Evolutionary conservation across 2,888 invertebrate genomes (phyloP).

Genomic region (Caenorhabditis drosophilae): DNA sequence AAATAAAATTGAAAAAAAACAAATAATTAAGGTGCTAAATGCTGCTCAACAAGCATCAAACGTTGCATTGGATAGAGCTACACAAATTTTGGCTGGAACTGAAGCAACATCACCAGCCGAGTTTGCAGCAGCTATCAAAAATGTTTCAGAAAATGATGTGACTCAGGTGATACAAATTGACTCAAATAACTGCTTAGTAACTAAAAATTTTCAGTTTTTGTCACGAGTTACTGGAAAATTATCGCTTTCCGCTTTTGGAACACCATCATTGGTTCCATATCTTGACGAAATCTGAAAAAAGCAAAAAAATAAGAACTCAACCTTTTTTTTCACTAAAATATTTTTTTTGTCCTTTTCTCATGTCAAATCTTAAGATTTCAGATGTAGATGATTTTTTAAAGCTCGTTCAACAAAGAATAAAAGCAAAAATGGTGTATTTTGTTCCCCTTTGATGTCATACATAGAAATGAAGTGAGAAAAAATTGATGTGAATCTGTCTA

Average conservation of each 20-base stretch:
- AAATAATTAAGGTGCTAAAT: slow-evolving; percentile 30
- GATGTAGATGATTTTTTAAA: slow-evolving; percentile 4
- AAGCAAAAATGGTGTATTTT: no score
- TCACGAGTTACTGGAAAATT: slow-evolving; percentile 54
- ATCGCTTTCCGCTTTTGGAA: slow-evolving; percentile 58
- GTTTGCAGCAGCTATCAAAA: slow-evolving; percentile 48
- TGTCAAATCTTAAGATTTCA: slow-evolving; percentile 9
- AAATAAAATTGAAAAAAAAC: not conserved
- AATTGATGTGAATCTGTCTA: no score
- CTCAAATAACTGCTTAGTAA: no score
- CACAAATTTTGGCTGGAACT: slow-evolving; percentile 58
- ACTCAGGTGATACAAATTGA: slow-evolving; percentile 61
- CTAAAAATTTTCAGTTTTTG: slow-evolving; percentile 54
- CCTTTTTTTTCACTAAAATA: not conserved
- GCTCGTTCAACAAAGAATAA: no score
- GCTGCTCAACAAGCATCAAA: slow-evolving; percentile 29
- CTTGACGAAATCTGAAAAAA: slow-evolving; percentile 58
- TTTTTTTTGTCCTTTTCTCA: slow-evolving; percentile 8
- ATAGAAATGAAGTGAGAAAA: no score
- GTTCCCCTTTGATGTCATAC: no score
- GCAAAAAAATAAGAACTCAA: no score
- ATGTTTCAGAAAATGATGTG: slow-evolving; percentile 57
- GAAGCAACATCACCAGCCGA: slow-evolving; percentile 51
- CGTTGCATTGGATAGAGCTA: slow-evolving; percentile 47
- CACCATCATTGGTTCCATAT: slow-evolving; percentile 57